A percentile compares a stretch with the other conserved stretches of the same genome.
phyloP scores from a whole-genome alignment of 1,140 invertebrate genomes.

The Drosophila lacertosa region DNA sequence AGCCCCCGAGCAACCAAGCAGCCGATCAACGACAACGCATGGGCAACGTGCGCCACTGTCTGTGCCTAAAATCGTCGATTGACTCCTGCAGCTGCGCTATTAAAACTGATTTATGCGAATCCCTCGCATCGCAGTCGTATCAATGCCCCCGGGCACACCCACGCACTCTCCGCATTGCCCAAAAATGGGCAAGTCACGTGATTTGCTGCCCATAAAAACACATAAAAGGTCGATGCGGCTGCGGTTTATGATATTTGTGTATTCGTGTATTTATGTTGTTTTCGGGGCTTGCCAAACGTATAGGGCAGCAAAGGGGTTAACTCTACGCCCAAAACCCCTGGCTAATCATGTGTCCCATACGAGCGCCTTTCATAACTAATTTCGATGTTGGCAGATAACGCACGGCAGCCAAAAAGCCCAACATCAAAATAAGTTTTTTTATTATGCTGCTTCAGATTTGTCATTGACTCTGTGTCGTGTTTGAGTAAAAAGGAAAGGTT shows the following conservation, averaged over 20 bases:
- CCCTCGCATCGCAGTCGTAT: conserved; percentile 28
- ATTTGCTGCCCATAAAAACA: conserved; percentile 62
- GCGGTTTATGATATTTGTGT: conserved; percentile 19
- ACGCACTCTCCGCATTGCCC: conserved; percentile 35
- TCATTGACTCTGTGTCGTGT: not conserved
- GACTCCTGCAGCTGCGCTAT: conserved; percentile 68
- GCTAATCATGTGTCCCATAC: conserved; percentile 66
- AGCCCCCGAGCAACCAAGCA: conserved; percentile 7
- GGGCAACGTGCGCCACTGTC: conserved; percentile 31
- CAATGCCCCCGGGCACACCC: conserved; percentile 55
- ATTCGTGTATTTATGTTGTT: not conserved
- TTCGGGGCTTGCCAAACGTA: conserved; percentile 9
- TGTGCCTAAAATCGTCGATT: conserved; percentile 44
- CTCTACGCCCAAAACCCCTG: conserved; percentile 11
- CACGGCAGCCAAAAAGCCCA: conserved; percentile 20
- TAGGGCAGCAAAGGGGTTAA: conserved; percentile 49
- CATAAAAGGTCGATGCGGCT: conserved; percentile 70
- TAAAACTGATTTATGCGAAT: conserved; percentile 74
- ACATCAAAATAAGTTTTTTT: not conserved
- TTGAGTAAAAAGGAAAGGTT: not conserved
- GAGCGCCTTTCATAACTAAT: conserved; percentile 46
- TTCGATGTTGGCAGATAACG: conserved; percentile 60
- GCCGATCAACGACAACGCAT: conserved; percentile 2
- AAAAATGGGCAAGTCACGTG: conserved; percentile 78
- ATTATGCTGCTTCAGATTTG: not conserved